These are phyloP conservation scores for Potamilus streckersoni DNA, from an alignment of 1,140 invertebrate species.

Conservation along the genomic window DNA sequence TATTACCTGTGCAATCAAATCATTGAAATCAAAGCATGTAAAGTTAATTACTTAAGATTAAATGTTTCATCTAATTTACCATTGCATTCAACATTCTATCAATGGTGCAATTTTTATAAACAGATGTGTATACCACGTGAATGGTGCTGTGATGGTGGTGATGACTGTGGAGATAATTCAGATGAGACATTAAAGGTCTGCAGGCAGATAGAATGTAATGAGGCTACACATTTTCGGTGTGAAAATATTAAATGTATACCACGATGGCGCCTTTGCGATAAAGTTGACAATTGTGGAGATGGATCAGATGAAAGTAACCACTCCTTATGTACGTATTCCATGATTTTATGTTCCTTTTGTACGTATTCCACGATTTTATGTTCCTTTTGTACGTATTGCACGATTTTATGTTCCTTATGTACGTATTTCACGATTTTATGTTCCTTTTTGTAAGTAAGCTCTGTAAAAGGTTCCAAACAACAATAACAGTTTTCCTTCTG, in stretches of 20 bases:
- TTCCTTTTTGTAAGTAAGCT: not conserved
- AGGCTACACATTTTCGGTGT: constrained; percentile 73
- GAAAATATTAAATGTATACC: constrained; percentile 80
- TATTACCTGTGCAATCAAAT: too few species aligned
- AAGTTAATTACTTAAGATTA: too few species aligned
- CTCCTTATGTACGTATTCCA: constrained; percentile 35
- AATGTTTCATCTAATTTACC: too few species aligned
- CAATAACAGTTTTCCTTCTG: not conserved
- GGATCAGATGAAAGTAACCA: constrained; percentile 81
- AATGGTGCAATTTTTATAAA: constrained; percentile 3
- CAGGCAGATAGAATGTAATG: constrained; percentile 71
- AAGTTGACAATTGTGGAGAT: constrained; percentile 90
- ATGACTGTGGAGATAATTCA: constrained; percentile 93
- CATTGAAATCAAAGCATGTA: not conserved
- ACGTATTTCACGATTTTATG: constrained; percentile 5
- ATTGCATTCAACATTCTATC: not conserved
- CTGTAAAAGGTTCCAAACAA: not conserved
- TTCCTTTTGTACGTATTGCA: constrained; percentile 17
- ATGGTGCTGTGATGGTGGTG: constrained; percentile 73
- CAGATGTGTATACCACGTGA: constrained; percentile 57
- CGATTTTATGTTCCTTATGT: constrained; percentile 29
- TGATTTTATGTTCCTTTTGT: not conserved
- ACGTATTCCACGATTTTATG: constrained; percentile 4
- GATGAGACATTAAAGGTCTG: constrained; percentile 95
- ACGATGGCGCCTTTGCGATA: constrained; percentile 85